Evolutionary conservation across 2,113 vertebrate species (phyloP), one percentile per base, ranked within the genome.

Genomic region (Albula glossodonta): DNA sequence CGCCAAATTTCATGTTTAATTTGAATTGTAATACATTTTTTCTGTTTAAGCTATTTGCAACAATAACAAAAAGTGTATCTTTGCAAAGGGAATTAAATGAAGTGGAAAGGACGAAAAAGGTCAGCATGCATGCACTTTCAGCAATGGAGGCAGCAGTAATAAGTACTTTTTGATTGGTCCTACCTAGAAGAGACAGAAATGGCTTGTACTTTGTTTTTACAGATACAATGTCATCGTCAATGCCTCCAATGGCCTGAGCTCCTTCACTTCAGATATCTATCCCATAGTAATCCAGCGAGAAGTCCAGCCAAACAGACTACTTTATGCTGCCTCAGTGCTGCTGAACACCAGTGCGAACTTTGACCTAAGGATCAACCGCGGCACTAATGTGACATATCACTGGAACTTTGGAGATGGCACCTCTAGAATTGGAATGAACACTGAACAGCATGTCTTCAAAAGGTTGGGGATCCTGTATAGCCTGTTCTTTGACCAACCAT

Each of bases 331-430:
- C 1, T 96, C 95, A 0, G 96, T 96, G 22, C 87, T 96, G 79
- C 88, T 91, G 83, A 95, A 96, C 60, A 84, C 93, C 49, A 91
- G 87, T 0, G 91, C 94, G 57, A 63, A 56, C n/a, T 89, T 97
- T 49, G 92, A 91, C 70, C 96, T 95, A 85, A 90, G 95, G 66
- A 93, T 96, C 85, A 96, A 90, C 13, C 89, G 89, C 1, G 96
- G 96, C 66, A 96, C 95, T 0, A 87, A 96, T 4, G 83, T 96
- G 19, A 86, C 86, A 13, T 97, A 95, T 85, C 74, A 89, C 4
- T 97, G 97, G 96, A 91, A 87, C 86, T 97, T 97, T 82, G 97
- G 96, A 83, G 96, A 97, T 0, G 96, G 94, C 12, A 86, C 91
- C 0, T 19, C 78, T 4, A 88, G 83, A 83, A 15, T 9, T 0